phyloP scores from a whole-genome alignment of 2,113 vertebrate species.

The Polyodon spathula region DNA sequence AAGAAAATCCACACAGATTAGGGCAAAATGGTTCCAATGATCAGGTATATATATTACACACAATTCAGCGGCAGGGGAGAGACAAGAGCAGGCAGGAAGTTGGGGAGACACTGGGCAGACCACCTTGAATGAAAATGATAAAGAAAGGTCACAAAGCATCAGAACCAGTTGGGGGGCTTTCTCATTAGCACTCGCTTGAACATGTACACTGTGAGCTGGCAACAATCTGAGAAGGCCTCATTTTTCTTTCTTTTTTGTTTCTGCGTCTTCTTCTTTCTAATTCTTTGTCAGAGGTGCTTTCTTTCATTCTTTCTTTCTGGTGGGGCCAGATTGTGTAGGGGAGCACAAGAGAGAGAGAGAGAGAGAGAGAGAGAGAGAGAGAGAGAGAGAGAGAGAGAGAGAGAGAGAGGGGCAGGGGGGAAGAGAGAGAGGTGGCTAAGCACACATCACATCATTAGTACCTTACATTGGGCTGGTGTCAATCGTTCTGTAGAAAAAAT shows the following conservation, averaged over 20 bases:
- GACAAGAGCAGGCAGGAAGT: slow-evolving; percentile 63
- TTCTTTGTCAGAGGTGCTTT: too few relatives aligned
- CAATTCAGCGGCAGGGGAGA: slow-evolving; percentile 53
- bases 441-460: too few relatives aligned
- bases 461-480: too few relatives aligned
- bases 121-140: slow-evolving; percentile 80
- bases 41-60: background rate
- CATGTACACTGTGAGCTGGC: slow-evolving; percentile 66
- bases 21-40: too few relatives aligned
- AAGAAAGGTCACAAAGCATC: slow-evolving; percentile 79
- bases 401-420: background rate
- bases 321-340: too few relatives aligned
- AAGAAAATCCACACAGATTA: slow-evolving; percentile 46
- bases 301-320: too few relatives aligned
- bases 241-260: too few relatives aligned
- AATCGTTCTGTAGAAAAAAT: too few relatives aligned
- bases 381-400: slow-evolving; percentile 11
- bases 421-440: too few relatives aligned
- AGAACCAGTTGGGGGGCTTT: slow-evolving; percentile 64
- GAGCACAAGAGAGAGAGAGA: too few relatives aligned
- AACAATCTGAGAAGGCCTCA: slow-evolving; percentile 39
- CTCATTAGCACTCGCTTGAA: slow-evolving; percentile 74
- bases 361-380: slow-evolving; percentile 10
- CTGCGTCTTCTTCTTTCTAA: too few relatives aligned
- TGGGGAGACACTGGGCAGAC: slow-evolving; percentile 56